Base-by-base conservation (phyloP, 2,113 vertebrate species). In the Nerophis ophidion region DNA sequence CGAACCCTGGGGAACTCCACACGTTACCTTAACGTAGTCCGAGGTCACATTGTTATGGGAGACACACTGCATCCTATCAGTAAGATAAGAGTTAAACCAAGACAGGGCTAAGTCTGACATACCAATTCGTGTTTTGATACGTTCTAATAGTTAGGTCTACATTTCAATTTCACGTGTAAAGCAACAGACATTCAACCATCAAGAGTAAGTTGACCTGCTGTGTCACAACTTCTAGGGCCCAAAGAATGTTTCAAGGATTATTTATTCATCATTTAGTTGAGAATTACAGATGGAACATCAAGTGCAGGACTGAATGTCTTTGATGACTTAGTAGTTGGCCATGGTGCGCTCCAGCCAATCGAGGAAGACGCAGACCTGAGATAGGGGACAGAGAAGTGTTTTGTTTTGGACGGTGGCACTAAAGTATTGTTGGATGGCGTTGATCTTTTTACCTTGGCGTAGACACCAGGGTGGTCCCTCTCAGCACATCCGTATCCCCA, bases 401-500 rank as follows among this genome's bases (percentile, higher is more conserved):
- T 8, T 53, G 1, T n/a, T 33, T 36, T 6, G 19, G 17, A 15
- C 6, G 4, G 9, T 16, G 14, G 13, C 14, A 60, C 16, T 33
- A 17, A 44, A 34, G 34, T 36, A 19, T 11, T 48, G 42, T 11
- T 14, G 10, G 7, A 11, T 44, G 40, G 40, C 40, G 1, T 4
- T 11, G 40, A 11, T 44, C 40, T 40, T 44, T 44, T 44, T 82
- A 89, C 91, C 76, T 83, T 93, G 78, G 88, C 79, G 67, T 94
- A 94, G 51, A 94, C 92, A 8, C 91, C 91, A 6, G 91, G 92
- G 11, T 69, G 34, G 12, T 77, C n/a, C 58, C 6, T 71, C 82
- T 81, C 71, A 60, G 90, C 90, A 56, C 90, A 93, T 48, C 91
- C 90, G 0, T 81, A 83, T 8, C 89, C 90, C 90, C 90, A 93